Conservation (phyloP, 2,888 invertebrate species). For the Pterostichus niger region DNA sequence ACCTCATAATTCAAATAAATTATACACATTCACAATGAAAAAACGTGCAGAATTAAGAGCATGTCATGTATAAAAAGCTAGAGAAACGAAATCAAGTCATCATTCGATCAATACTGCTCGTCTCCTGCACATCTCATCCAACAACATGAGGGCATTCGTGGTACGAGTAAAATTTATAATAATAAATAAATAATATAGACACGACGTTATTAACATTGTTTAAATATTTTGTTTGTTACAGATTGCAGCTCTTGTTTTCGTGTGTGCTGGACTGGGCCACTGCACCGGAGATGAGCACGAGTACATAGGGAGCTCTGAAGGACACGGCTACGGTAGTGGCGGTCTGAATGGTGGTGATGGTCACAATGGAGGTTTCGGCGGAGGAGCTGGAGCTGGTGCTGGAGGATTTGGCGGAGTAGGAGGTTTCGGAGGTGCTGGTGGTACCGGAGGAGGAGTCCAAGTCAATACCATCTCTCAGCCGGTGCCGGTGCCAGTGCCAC, state of each 20-base stretch:
- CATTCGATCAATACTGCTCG: constrained; percentile 48
- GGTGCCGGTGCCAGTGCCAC: constrained; percentile 75
- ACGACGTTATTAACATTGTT: not conserved
- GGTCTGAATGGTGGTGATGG: not conserved
- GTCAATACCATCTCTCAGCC: constrained; percentile 74
- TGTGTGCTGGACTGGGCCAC: constrained; percentile 67
- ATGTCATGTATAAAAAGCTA: not conserved
- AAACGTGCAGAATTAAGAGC: not conserved
- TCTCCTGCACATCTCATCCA: constrained; percentile 3
- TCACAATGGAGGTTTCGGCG: not conserved
- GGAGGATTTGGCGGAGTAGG: constrained; percentile 59
- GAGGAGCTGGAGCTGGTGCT: constrained; percentile 56
- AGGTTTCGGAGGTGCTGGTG: not conserved
- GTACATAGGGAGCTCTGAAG: not conserved
- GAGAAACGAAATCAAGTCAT: not conserved
- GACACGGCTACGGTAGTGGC: constrained; percentile 19
- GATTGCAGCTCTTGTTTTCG: constrained; percentile 71
- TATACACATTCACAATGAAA: not conserved
- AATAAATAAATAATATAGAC: not conserved
- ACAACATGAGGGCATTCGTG: constrained; percentile 53
- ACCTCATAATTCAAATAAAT: not conserved
- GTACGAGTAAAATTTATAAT: constrained; percentile 35
- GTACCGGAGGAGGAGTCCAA: constrained; percentile 61
- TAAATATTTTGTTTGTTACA: constrained; percentile 68
- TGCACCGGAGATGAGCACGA: constrained; percentile 65